Evolutionary conservation across 2,113 vertebrate species (phyloP).

Genomic region (Sylvia atricapilla): DNA sequence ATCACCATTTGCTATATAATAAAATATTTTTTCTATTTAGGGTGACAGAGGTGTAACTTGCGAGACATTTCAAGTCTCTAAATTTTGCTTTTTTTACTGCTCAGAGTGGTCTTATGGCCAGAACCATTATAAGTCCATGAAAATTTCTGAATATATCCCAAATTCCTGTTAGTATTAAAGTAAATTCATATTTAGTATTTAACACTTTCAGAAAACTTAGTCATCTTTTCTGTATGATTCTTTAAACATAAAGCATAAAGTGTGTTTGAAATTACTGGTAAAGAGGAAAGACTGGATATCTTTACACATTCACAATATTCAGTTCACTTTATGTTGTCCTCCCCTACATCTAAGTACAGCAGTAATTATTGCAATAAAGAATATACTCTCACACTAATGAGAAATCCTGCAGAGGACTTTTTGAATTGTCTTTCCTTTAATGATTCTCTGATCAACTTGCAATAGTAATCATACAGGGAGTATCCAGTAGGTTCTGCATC

Average conservation of each 20-base stretch:
- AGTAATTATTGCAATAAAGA: constrained; percentile 9
- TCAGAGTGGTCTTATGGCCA: background rate
- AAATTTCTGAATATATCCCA: background rate
- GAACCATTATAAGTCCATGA: background rate
- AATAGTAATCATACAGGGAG: background rate
- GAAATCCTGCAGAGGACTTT: constrained; percentile 17
- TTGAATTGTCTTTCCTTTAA: background rate
- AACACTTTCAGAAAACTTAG: background rate
- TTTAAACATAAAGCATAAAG: background rate
- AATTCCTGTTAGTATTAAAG: background rate
- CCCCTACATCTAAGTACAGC: background rate
- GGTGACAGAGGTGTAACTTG: background rate
- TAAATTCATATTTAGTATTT: background rate
- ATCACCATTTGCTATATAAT: background rate
- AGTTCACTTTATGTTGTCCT: background rate
- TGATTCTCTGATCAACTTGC: background rate
- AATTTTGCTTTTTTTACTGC: background rate
- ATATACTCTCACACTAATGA: background rate
- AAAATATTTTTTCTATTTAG: background rate
- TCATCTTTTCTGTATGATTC: background rate
- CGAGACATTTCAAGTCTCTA: background rate
- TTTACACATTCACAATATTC: background rate
- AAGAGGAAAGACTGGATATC: background rate
- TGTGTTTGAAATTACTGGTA: background rate
- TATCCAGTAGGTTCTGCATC: background rate